A percentile compares a stretch with the other conserved stretches of the same genome.
These are phyloP conservation scores for Petrolisthes manimaculis DNA, from an alignment of 2,888 invertebrate species.

Conservation along the genomic window DNA sequence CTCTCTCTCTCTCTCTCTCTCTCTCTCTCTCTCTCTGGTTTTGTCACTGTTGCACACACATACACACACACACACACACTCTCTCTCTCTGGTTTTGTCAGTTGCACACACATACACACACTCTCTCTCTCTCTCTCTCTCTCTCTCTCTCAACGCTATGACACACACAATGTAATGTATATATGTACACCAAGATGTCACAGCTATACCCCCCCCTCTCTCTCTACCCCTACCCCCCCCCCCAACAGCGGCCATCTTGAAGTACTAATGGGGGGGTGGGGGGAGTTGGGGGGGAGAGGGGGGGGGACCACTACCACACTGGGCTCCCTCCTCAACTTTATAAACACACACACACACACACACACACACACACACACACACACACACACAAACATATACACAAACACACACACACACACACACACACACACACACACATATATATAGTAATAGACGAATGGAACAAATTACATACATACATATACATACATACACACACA, in stretches of 20 bases:
- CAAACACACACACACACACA: not conserved
- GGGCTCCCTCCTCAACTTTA: not conserved
- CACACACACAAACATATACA: not conserved
- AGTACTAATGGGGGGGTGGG: not conserved
- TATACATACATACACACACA: too few species aligned
- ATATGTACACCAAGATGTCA: too few species aligned
- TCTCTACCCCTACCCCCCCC: not conserved
- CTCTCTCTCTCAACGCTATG: not conserved
- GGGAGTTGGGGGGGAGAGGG: not conserved
- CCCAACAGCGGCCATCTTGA: not conserved
- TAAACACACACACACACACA: too few species aligned
- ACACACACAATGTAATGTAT: too few species aligned
- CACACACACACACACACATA: too few species aligned
- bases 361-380: too few species aligned
- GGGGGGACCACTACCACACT: not conserved
- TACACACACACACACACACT: too few species aligned
- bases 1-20: not conserved
- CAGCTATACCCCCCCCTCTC: not conserved
- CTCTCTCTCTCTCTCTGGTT: constrained; percentile 10
- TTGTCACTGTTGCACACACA: too few species aligned
- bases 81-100: too few species aligned
- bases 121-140: constrained; percentile 18
- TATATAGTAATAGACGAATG: too few species aligned
- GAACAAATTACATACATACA: too few species aligned
- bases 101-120: too few species aligned